Base-by-base conservation (phyloP, 1,140 invertebrate species). In the Drosophila ironensis region DNA sequence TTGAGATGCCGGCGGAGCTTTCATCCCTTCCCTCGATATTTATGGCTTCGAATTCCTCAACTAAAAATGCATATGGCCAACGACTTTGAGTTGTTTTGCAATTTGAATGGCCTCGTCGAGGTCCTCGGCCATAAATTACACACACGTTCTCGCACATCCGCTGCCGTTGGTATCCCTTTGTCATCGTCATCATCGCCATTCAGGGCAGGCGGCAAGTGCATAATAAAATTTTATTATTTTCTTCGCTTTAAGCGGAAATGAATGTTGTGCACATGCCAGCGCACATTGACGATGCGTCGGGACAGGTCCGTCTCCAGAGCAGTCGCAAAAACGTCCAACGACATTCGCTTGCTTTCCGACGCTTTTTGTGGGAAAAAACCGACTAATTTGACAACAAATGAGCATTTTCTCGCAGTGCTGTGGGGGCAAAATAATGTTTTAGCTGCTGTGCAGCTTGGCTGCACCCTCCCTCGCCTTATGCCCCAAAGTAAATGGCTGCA, bases 161-260 rank as follows among this genome's bases (percentile, higher is more conserved):
- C 12, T 35, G 59, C 14, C 41, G 16, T 8, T 35, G n/a, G 20
- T 51, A 19, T 8, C 19, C 24, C 45, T 42, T 4, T 20, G 30
- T 19, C 25, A 33, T 40, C 12, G 47, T 44, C 38, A 45, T 12
- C 60, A n/a, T 17, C 48, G 56, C 48, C 56, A 69, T 54, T 35
- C 38, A 59, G 14, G 46, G 61, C 51, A 70, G 72, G 54, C 60
- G 46, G 70, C 69, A 78, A 74, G 70, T 80, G 76, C 76, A 78
- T 84, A 86, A 86, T 84, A 82, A 73, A 82, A 84, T 74, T 84
- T 52, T 84, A 67, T 77, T 77, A 77, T 73, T 73, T 71, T 59
- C 20, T 47, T 38, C 35, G 63, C 73, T 70, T 61, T 22, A 66
- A 68, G 67, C 77, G 68, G 67, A 81, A 82, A 82, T 76, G 56